These are phyloP conservation scores for Sigmodon hispidus DNA, from an alignment of 2,113 vertebrate species.

Conservation along the genomic window DNA sequence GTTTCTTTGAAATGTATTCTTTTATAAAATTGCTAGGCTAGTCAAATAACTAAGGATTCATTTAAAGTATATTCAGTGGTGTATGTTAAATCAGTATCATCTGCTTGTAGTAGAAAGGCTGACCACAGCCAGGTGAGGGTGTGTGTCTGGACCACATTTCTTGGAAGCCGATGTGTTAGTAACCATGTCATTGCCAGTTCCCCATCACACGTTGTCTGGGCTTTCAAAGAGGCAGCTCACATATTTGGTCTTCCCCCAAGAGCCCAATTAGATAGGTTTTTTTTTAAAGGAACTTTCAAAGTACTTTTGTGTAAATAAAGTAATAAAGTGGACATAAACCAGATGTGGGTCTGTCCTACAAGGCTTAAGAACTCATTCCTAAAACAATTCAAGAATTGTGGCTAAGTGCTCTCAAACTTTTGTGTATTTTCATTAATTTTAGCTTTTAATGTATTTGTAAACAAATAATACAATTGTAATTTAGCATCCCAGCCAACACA, in stretches of 20 bases:
- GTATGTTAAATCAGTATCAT: neutral
- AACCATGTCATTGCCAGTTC: constrained; percentile 10
- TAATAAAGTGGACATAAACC: constrained; percentile 1
- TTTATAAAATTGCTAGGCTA: neutral
- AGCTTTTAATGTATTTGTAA: constrained; percentile 51
- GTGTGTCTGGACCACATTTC: neutral
- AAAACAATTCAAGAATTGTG: constrained; percentile 1
- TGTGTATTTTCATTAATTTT: constrained; percentile 43
- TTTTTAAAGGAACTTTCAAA: constrained; percentile 64
- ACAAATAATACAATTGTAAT: neutral
- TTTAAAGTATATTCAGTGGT: neutral
- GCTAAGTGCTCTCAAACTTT: neutral
- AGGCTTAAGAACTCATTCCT: constrained; percentile 48
- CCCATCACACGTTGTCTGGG: constrained; percentile 67
- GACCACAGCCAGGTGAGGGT: neutral
- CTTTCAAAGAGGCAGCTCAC: constrained; percentile 60
- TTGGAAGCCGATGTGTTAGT: constrained; percentile 63
- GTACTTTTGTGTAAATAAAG: constrained; percentile 5
- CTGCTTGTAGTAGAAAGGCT: neutral
- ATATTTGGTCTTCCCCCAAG: constrained; percentile 70
- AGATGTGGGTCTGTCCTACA: neutral
- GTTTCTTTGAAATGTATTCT: neutral
- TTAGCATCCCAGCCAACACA: constrained; percentile 30
- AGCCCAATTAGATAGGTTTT: constrained; percentile 74
- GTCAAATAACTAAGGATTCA: neutral